Conservation (phyloP, 2,797 vertebrate species). For the Phaenicophaeus curvirostris region DNA sequence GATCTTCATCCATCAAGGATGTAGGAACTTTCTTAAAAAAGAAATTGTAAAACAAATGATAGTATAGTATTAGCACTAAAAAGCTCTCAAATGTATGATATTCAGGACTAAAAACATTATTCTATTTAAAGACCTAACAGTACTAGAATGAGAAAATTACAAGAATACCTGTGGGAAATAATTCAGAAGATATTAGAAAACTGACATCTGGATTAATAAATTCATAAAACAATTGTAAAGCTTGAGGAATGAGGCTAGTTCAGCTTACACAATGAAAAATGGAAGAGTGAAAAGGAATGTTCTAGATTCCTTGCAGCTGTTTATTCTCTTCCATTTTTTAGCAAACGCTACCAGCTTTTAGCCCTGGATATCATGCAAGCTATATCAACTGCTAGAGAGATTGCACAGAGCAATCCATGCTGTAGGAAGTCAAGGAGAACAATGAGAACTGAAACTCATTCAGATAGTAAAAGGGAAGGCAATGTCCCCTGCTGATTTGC, state of each 20-base stretch:
- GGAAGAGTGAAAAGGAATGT: background rate
- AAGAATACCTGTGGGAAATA: background rate
- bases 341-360: background rate
- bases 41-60: background rate
- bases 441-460: background rate
- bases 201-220: background rate
- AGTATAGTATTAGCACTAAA: background rate
- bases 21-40: background rate
- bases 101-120: background rate
- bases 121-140: background rate
- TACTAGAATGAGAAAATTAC: background rate
- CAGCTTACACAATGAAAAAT: background rate
- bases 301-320: background rate
- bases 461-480: background rate
- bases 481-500: background rate
- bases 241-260: background rate
- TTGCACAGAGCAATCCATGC: background rate
- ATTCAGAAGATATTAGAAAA: background rate
- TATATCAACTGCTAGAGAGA: background rate
- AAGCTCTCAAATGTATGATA: background rate
- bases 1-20: rapidly evolving
- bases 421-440: background rate
- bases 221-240: background rate
- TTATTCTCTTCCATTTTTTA: background rate
- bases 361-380: background rate